Evolutionary conservation across 2,888 invertebrate species (phyloP), one percentile per base, ranked within the genome.

Genomic region (Hemithea aestivaria): DNA sequence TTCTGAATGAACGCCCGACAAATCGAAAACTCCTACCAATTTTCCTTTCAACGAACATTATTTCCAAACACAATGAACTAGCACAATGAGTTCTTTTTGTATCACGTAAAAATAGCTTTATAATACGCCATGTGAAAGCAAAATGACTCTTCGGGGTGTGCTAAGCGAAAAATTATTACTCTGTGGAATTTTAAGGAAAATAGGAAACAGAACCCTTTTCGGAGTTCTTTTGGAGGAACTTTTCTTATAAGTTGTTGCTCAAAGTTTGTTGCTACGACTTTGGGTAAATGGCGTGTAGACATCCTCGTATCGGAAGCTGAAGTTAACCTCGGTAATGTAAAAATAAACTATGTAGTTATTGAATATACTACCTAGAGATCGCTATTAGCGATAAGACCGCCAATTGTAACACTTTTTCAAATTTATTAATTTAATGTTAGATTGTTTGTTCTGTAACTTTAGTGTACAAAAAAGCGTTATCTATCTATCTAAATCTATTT

Each of bases 131-230:
- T 65, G 67, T 68, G 60, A 63, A 50, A 62, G 63, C 63, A 49
- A 64, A 74, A 80, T 66, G 66, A 67, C 69, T 73, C 76, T 72
- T 66, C 49, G 56, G 78, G 75, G 80, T 63, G 68, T 69, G 64
- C 70, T 80, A 58, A 70, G 60, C 58, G 68, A 56, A 61, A 74
- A 78, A 72, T 71, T 73, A 77, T 75, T 70, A 58, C 66, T 50
- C 58, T 45, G 49, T 62, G 63, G 65, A 68, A 72, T 72, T 74
- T 72, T 59, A 66, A 67, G 65, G 68, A 66, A 66, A 70, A 68
- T 54, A 60, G 56, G 53, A 62, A 66, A 65, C 60, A 68, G 68
- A 66, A 58, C 58, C 58, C 57, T 58, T 62, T 34, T 40, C 43
- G 52, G 53, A 56, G 52, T 49, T 58, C 50, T 49, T 52, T 55